Evolutionary conservation across 1,140 invertebrate species (phyloP), one percentile per base, ranked within the genome.

Genomic region (Melanaphis sacchari): DNA sequence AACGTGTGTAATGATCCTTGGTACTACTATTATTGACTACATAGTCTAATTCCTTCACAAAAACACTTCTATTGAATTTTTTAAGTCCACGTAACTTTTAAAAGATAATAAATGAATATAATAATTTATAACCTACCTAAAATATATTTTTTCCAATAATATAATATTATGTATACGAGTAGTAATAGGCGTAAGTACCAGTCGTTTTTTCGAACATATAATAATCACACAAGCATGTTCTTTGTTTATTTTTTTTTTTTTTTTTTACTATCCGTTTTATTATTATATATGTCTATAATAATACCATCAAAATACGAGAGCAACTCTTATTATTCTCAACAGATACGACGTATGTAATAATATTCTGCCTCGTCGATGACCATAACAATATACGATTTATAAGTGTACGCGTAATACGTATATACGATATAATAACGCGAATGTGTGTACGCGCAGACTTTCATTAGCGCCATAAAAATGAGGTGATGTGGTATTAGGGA

Each of bases 391-490:
- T 9, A 9, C 40, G 82, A 41, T 84, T 41, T 31, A 76, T 76
- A 76, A n/a, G 31, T 76, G 59, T 66, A 82, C 22, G 38, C 76
- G 40, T 81, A 81, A 26, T 76, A 76, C 2, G n/a, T 76, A n/a
- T 36, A 9, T 81, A 89, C 52, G 59, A n/a, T 66, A 52, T 90
- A 90, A 90, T 31, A 59, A 59, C 22, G 31, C 21, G 36, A 26
- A 52, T 26, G 52, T n/a, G 36, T 31, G 36, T 54, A 24, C 1
- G 89, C 54, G 11, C 26, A 66, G 31, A 66, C 52, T 91, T 91
- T 91, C 89, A 91, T 91, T 91, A 91, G 54, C 6, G 54, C 40
- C 54, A 91, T 91, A 91, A 91, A 91, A 11, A 38, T n/a, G 18
- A 49, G 15, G 46, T 21, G 46, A 40, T 76, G 49, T 2, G 0